Base-by-base conservation (phyloP, 2,888 invertebrate genomes). In the Diplolepis rosae region DNA sequence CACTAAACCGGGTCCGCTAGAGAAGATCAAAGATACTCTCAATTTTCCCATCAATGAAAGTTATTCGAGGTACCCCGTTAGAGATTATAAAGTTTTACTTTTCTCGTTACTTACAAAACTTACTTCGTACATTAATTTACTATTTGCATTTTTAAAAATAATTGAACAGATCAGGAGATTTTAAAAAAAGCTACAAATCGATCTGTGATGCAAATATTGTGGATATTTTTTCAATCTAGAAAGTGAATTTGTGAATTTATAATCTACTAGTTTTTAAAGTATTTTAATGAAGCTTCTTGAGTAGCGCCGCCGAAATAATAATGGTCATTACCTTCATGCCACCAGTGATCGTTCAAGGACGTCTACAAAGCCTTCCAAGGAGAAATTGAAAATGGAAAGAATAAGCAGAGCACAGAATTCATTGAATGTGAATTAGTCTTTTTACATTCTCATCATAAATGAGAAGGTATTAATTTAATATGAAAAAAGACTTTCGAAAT, bases 261-360 rank as follows among this genome's bases (percentile, higher is more conserved):
- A 61, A 7, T 61, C 61, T 13, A 35, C 56, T 35, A 61, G 22
- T 61, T 61, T 61, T 61, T 61, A 39, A n/a, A n/a, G 24, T 61
- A 39, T 22, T 42, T 39, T 61, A 61, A 61, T 61, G 39, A 61
- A 39, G 24, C n/a, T 24, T 27, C 27, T 61, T 32, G n/a, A 24
- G 27, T 24, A 52, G 52, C 15, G 15, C n/a, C 3, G 24, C 35
- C 39, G 24, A 61, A 61, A 61, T 61, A 35, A 56, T 56, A 39
- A 35, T 24, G 9, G 27, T 39, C 24, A 61, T 61, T 61, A 61
- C 61, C 24, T 61, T 35, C 39, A 39, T 61, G 24, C 9, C 39
- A 61, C 39, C 7, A 61, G 15, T 61, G 39, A 61, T 61, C 35
- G n/a, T 61, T 61, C 61, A 61, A 61, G 61, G 61, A n/a, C 61